Evolutionary conservation across 2,113 vertebrate genomes (phyloP).

Genomic region (Vulpes vulpes): DNA sequence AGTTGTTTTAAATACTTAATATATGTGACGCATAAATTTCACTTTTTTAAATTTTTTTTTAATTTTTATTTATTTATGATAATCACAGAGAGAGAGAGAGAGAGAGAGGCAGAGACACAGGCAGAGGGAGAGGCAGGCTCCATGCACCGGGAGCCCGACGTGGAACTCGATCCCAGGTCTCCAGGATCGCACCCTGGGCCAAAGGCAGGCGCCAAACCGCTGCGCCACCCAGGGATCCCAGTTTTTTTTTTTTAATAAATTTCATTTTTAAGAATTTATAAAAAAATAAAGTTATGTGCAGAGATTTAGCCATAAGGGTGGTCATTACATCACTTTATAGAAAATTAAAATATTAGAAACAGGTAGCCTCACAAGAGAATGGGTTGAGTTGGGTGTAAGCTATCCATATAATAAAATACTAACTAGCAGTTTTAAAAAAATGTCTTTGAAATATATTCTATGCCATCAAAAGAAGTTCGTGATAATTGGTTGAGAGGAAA

Average conservation of each 20-base stretch:
- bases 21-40: background rate
- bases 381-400: background rate
- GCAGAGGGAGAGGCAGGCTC: no score
- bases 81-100: no score
- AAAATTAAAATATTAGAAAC: constrained; percentile 55
- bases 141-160: no score
- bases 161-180: no score
- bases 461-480: background rate
- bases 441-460: background rate
- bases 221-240: no score
- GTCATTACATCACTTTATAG: background rate
- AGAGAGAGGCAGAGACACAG: no score
- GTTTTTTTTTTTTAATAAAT: background rate
- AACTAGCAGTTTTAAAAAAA: constrained; percentile 28
- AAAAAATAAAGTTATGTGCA: background rate
- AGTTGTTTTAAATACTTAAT: constrained; percentile 34
- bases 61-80: no score
- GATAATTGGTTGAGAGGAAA: background rate
- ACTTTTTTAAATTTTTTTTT: background rate
- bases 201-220: no score
- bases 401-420: constrained; percentile 11
- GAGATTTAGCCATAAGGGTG: background rate
- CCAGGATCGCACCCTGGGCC: no score
- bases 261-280: background rate
- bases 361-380: background rate